Evolutionary conservation across 2,888 invertebrate species (phyloP).

Genomic region (Cremastinae sp.): DNA sequence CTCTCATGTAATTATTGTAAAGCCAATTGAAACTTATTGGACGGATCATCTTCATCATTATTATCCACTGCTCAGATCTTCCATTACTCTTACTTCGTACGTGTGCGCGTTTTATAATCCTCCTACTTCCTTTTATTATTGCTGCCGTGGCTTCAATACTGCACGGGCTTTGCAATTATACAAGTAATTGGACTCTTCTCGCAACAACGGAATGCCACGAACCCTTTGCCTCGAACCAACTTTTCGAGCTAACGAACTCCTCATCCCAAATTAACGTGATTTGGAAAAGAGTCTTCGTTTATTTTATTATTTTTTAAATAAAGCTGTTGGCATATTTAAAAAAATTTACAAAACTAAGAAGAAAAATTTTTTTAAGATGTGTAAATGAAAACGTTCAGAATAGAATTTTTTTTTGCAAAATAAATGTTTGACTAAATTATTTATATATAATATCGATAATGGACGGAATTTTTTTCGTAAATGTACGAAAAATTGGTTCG

Average conservation of each 20-base stretch:
- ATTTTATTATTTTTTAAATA: too few relatives aligned
- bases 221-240: constrained; percentile 39
- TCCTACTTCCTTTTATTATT: constrained; percentile 46
- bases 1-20: constrained; percentile 62
- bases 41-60: constrained; percentile 48
- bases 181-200: constrained; percentile 71
- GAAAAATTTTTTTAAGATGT: too few relatives aligned
- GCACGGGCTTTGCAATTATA: constrained; percentile 70
- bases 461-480: too few relatives aligned
- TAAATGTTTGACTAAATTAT: too few relatives aligned
- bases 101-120: constrained; percentile 60
- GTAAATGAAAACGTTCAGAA: too few relatives aligned
- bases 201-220: constrained; percentile 52
- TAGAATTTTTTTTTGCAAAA: too few relatives aligned
- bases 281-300: constrained; percentile 8
- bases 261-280: constrained; percentile 16
- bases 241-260: too few relatives aligned
- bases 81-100: constrained; percentile 33
- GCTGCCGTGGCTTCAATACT: constrained; percentile 41
- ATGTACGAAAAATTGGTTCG: constrained; percentile 29
- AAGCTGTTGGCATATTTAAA: too few relatives aligned
- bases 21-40: constrained; percentile 67
- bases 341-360: too few relatives aligned
- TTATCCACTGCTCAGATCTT: constrained; percentile 27
- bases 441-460: too few relatives aligned